Evolutionary conservation across 2,888 invertebrate species (phyloP).

Genomic region (Pedicia rivosa): DNA sequence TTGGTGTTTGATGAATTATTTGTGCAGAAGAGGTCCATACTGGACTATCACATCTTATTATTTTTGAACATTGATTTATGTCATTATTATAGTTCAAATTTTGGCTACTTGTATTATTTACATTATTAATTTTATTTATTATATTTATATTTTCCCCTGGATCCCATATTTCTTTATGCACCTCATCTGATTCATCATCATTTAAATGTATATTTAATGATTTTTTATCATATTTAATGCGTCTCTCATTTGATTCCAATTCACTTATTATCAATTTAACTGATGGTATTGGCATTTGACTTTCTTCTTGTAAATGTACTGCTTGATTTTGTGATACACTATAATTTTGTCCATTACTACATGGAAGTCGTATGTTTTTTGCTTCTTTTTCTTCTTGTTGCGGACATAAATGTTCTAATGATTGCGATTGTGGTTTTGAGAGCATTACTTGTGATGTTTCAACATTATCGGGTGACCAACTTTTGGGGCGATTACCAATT

Average conservation of each 20-base stretch:
- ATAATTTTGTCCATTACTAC: slow-evolving; percentile 70
- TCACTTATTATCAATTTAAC: slow-evolving; percentile 59
- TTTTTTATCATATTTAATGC: slow-evolving; percentile 20
- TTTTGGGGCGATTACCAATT: slow-evolving; percentile 12
- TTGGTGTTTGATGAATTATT: slow-evolving; percentile 27
- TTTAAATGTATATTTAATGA: slow-evolving; percentile 18
- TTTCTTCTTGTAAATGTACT: slow-evolving; percentile 55
- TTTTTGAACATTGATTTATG: slow-evolving; percentile 16
- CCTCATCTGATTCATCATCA: no score
- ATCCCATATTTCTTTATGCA: slow-evolving; percentile 45
- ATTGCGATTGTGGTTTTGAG: slow-evolving; percentile 28
- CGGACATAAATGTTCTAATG: slow-evolving; percentile 25
- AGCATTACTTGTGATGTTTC: slow-evolving; percentile 18
- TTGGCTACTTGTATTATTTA: slow-evolving; percentile 18
- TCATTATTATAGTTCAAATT: slow-evolving; percentile 19
- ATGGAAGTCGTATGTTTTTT: slow-evolving; percentile 70
- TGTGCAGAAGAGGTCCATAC: slow-evolving; percentile 13
- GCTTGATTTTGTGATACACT: slow-evolving; percentile 86
- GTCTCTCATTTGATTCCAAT: slow-evolving; percentile 40
- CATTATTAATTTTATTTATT: slow-evolving; percentile 1
- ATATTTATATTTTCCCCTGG: slow-evolving; percentile 35
- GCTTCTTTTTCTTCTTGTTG: slow-evolving; percentile 36
- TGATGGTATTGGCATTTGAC: slow-evolving; percentile 31
- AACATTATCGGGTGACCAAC: slow-evolving; percentile 22
- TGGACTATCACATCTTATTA: slow-evolving; percentile 8